phyloP scores from a whole-genome alignment of 2,888 invertebrate genomes.

The Nowickia ferox region DNA sequence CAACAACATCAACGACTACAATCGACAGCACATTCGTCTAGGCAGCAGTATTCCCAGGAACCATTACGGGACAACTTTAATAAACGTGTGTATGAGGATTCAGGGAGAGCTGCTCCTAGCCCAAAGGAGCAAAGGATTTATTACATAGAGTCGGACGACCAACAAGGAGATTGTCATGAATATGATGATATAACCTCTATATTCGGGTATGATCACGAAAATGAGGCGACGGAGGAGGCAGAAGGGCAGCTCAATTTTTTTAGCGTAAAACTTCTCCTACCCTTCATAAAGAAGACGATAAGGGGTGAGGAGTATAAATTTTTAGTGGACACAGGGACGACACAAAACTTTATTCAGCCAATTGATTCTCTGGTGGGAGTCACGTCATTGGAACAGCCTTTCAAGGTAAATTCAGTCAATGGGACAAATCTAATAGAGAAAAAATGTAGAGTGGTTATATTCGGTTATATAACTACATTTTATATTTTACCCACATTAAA shows the following conservation, averaged over 20 bases:
- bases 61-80: background rate
- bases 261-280: constrained; percentile 26
- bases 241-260: constrained; percentile 27
- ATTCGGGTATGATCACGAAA: background rate
- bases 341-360: constrained; percentile 32
- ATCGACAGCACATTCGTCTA: too few relatives aligned
- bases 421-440: background rate
- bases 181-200: too few relatives aligned
- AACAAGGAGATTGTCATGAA: constrained; percentile 15
- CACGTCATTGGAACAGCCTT: constrained; percentile 3
- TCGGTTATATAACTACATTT: constrained; percentile 44
- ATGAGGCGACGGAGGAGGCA: background rate
- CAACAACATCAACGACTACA: too few relatives aligned
- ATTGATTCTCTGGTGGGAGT: background rate
- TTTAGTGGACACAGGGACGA: background rate
- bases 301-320: constrained; percentile 25
- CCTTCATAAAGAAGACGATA: constrained; percentile 13
- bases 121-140: constrained; percentile 47
- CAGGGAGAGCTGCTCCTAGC: constrained; percentile 10
- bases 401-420: constrained; percentile 47
- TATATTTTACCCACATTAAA: constrained; percentile 43
- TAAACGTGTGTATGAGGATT: constrained; percentile 25
- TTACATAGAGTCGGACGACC: constrained; percentile 22
- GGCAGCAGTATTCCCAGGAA: too few relatives aligned
- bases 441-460: constrained; percentile 28